phyloP scores from a whole-genome alignment of 2,888 invertebrate species.

The Campopleginae sp. region DNA sequence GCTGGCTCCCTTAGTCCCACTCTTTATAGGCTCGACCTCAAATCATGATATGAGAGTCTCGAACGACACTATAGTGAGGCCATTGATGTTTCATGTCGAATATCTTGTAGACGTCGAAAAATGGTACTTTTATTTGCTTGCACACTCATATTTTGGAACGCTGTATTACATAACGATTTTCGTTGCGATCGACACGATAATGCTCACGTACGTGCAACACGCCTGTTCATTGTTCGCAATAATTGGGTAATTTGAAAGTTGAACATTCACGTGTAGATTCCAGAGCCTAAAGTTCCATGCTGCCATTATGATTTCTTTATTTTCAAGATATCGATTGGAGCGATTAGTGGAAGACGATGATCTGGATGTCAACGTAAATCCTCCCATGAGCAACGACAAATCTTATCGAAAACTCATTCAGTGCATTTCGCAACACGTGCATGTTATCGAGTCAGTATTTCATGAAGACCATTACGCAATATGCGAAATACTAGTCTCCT shows the following conservation, averaged over 20 bases:
- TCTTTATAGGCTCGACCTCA: conserved; percentile 40
- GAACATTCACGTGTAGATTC: neutral
- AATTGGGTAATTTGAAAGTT: conserved; percentile 65
- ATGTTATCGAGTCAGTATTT: conserved; percentile 61
- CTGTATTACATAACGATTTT: conserved; percentile 68
- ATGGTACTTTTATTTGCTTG: conserved; percentile 68
- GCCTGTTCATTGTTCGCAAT: conserved; percentile 70
- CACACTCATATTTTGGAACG: conserved; percentile 71
- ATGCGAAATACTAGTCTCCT: too few species aligned
- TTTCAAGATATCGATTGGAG: conserved; percentile 69
- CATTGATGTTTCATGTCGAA: conserved; percentile 70
- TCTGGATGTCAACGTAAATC: conserved; percentile 65
- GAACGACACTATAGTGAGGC: conserved; percentile 44
- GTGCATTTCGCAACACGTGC: conserved; percentile 70
- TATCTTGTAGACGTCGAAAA: conserved; percentile 71
- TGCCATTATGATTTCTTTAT: neutral
- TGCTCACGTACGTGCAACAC: conserved; percentile 68
- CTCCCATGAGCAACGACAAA: conserved; percentile 59
- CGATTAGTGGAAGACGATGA: conserved; percentile 65
- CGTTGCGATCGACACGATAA: conserved; percentile 67
- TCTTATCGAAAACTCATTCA: conserved; percentile 67
- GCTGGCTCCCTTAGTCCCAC: conserved; percentile 64
- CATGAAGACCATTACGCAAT: too few species aligned
- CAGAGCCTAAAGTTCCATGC: neutral
- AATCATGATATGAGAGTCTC: conserved; percentile 5